Evolutionary conservation across 1,140 invertebrate genomes (phyloP).

Genomic region (Ceratitis capitata): DNA sequence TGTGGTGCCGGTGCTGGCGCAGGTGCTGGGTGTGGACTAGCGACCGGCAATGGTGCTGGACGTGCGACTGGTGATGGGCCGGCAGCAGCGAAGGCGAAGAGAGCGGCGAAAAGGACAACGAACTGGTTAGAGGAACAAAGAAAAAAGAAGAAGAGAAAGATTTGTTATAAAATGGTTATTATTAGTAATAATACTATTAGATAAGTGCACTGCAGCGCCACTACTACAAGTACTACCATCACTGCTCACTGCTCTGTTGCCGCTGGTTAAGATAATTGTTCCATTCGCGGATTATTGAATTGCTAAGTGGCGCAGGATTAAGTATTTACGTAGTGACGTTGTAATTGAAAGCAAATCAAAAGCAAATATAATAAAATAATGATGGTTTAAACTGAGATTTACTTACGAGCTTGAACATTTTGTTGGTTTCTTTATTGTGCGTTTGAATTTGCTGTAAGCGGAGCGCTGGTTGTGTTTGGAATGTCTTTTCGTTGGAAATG

Average conservation of each 20-base stretch:
- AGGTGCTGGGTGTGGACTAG: constrained; percentile 6
- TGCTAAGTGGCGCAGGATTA: constrained; percentile 7
- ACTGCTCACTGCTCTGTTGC: not conserved
- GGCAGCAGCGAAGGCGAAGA: constrained; percentile 52
- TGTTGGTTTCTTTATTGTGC: constrained; percentile 44
- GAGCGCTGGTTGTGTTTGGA: constrained; percentile 52
- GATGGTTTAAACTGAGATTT: not conserved
- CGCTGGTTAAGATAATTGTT: not conserved
- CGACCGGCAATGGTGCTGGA: constrained; percentile 46
- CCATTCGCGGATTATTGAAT: constrained; percentile 33
- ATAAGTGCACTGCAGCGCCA: too few relatives aligned
- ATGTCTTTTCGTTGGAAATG: constrained; percentile 45
- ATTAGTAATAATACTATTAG: not conserved
- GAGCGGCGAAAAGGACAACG: constrained; percentile 53
- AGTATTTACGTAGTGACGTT: not conserved
- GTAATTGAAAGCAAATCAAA: not conserved
- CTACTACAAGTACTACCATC: too few relatives aligned
- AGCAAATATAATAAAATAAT: not conserved
- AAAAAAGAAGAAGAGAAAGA: not conserved
- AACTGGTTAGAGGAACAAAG: constrained; percentile 48
- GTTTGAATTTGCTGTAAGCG: constrained; percentile 9
- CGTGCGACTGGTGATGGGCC: constrained; percentile 49
- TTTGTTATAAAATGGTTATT: not conserved
- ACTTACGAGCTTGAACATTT: constrained; percentile 64
- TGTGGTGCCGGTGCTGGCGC: constrained; percentile 39